Conservation (phyloP, 64 coral and sea anemone genomes). For the Porites australiensis region DNA sequence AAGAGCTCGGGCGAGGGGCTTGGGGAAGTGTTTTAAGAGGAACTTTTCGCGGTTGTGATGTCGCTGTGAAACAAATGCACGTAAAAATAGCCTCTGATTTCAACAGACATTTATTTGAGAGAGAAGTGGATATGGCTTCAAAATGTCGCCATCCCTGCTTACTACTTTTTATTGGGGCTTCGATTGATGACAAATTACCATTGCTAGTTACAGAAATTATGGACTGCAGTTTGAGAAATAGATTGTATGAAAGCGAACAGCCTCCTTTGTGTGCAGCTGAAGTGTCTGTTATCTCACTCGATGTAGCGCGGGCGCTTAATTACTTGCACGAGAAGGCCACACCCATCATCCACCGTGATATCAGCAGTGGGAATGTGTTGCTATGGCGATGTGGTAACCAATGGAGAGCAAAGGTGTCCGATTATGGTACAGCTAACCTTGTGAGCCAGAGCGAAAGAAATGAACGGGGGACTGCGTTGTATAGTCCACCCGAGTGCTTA, state of each 20-base stretch:
- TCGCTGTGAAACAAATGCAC: conserved; percentile 55
- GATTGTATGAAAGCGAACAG: not conserved
- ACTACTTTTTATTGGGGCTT: conserved; percentile 73
- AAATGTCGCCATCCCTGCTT: conserved; percentile 56
- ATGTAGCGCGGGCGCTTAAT: conserved; percentile 39
- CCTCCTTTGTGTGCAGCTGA: not conserved
- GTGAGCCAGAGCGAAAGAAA: not conserved
- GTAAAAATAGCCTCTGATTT: not conserved
- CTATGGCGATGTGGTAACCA: conserved; percentile 28
- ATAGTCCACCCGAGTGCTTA: conserved; percentile 1
- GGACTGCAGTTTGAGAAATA: conserved; percentile 50
- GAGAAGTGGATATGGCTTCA: conserved; percentile 62
- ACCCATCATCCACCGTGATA: conserved; percentile 65
- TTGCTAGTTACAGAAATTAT: conserved; percentile 63
- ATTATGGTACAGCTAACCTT: conserved; percentile 69
- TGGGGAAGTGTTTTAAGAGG: conserved; percentile 52
- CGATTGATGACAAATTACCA: conserved; percentile 11
- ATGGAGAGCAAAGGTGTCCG: conserved; percentile 70
- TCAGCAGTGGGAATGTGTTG: conserved; percentile 74
- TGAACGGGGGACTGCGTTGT: conserved; percentile 21
- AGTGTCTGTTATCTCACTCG: conserved; percentile 26
- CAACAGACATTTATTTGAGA: conserved; percentile 13
- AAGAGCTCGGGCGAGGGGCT: conserved; percentile 35
- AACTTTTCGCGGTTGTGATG: conserved; percentile 45
- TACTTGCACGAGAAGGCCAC: conserved; percentile 41